Evolutionary conservation across 2,888 invertebrate genomes (phyloP), one percentile per base, ranked within the genome.

Genomic region (Drosophila subsilvestris): DNA sequence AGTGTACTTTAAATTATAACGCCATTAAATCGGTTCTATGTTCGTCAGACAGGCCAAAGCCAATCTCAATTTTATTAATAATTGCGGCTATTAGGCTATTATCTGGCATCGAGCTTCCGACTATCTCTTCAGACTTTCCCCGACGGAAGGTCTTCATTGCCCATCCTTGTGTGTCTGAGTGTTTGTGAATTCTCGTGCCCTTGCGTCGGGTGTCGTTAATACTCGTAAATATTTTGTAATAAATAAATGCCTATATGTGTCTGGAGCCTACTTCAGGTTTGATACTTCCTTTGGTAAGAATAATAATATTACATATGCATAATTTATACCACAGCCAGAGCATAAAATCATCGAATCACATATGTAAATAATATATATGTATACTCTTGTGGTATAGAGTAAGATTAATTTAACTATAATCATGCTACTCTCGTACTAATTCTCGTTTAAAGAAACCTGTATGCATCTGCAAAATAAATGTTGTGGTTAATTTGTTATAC

Each of bases 1-100:
- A 62, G 63, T 57, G 55, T 75, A 62, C 62, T 69, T 77, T 73
- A 66, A 80, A 80, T 78, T 70, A 72, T 75, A 69, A 61, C 57
- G 51, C 53, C 65, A 63, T 75, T 59, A 63, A 57, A 63, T 54
- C 48, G 57, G 20, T 57, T 12, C 43, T 42, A 45, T 44, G 72
- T 69, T 54, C 32, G 22, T 22, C 48, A 48, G 48, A 32, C 49
- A 43, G 50, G 55, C 55, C 43, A 55, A 54, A 63, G 54, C 32
- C 56, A 22, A 63, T 63, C 54, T 32, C 43, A 17, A 20, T 65
- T 49, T 55, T 63, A 66, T 44, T 43, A 49, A 63, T 63, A 49
- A 63, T 49, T 32, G 43, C 54, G n/a, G 32, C 66, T 49, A 44
- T 63, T 55, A 25, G 63, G n/a, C 63, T 43, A 49, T 49, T 22